Base-by-base conservation (phyloP, 2,797 vertebrate genomes). In the Xenopus petersii region DNA sequence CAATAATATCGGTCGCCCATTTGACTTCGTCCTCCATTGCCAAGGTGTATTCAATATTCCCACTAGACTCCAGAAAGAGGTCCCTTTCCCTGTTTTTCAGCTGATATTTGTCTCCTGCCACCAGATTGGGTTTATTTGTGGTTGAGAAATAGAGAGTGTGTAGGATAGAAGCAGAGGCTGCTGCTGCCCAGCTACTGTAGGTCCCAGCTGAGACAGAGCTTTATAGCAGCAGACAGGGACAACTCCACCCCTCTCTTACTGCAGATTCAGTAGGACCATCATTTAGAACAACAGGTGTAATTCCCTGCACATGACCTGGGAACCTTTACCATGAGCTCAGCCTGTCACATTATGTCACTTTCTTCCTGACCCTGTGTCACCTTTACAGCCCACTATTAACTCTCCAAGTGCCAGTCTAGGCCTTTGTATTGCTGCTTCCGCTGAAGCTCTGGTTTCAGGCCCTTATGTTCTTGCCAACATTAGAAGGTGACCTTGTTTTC, bases 241-340 rank as follows among this genome's bases (percentile, higher is more conserved):
- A 77, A 48, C 74, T 60, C 83, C 81, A 80, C 65, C 83, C 26
- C 84, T 70, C 67, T 82, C 70, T 55, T 62, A 65, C 55, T 61
- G 76, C 56, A 70, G 62, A 66, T 64, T 59, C 64, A 82, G 86
- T 30, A 30, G 86, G 77, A 61, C 67, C 75, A 67, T 51, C 42
- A 72, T 73, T 78, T 66, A 59, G 42, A 81, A 75, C 71, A 79
- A 83, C 87, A 86, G 74, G 79, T 83, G 86, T 83, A 81, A 82
- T 84, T 80, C 2, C 87, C 85, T 84, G 89, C 86, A 90, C 86
- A 86, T 88, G 87, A 88, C 83, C 61, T 80, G 67, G 86, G 78
- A 63, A 88, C 85, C 79, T 91, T 87, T 84, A 79, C 78, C 83
- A 89, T 92, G 88, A 93, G 89, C 89, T 88, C 89, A 93, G 83